Evolutionary conservation across 92 coral and sea anemone species (phyloP), one percentile per base, ranked within the genome.

Genomic region (Heteractis magnifica): DNA sequence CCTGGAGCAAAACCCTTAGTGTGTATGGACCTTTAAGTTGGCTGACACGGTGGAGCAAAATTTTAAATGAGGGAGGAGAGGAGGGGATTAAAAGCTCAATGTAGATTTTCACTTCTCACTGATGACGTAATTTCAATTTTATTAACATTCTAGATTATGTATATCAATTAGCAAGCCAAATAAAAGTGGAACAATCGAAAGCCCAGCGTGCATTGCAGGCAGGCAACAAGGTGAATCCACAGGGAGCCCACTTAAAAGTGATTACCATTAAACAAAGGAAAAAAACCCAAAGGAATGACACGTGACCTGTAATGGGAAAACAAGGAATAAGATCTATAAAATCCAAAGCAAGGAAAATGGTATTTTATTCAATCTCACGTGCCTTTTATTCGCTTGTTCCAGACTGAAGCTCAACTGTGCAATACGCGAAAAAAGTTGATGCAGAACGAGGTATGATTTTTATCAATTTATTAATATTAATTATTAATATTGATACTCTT

Each of bases 331-430:
- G 44, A 34, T 34, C 3, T 34, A 34, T 34, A 34, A 34, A 34
- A 34, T 34, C 44, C 44, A 34, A 34, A 34, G 44, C 44, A 34
- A 34, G 44, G 44, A 34, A 34, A 34, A 34, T 34, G 44, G 3
- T 34, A 2, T 2, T 34, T 34, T 34, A 34, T 34, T 34, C 44
- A 34, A 34, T 34, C 44, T 34, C 44, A 34, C 44, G 3, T 34
- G 44, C 44, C 44, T 34, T 34, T 34, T 2, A 34, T 34, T 34
- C 44, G 44, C 44, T 72, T 49, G 44, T 52, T 44, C 56, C 77
- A 90, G 93, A 89, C 92, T 77, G 97, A 91, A 62, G 93, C 94
- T 11, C 94, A 89, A 77, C 88, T 93, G 52, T 92, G 94, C 68
- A 79, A 89, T 20, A 89, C 97, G 13, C 92, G 85, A 68, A 89